Evolutionary conservation across 2,797 vertebrate genomes (phyloP).

Genomic region (Glyptemys insculpta): DNA sequence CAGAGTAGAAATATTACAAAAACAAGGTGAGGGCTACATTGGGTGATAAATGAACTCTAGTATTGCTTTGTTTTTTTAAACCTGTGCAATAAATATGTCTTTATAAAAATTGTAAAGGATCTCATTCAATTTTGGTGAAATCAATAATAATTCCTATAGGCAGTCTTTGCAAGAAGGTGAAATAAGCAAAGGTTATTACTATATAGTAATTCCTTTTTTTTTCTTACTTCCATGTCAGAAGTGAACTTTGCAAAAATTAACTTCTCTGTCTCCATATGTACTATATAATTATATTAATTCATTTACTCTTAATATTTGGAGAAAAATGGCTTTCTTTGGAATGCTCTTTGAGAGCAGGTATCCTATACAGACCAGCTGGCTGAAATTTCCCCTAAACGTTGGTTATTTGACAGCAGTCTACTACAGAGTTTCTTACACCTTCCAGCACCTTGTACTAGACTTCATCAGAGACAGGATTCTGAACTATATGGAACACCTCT

Average conservation of each 20-base stretch:
- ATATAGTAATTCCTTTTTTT: background rate
- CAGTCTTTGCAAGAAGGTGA: background rate
- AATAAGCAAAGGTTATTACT: background rate
- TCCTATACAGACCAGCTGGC: background rate
- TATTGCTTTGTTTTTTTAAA: background rate
- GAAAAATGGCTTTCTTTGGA: background rate
- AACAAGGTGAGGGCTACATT: background rate
- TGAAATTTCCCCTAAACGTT: background rate
- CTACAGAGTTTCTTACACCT: too few species aligned
- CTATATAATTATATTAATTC: background rate
- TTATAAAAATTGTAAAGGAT: background rate
- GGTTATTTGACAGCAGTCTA: too few species aligned
- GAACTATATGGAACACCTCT: too few species aligned
- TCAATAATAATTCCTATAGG: background rate
- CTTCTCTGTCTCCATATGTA: background rate
- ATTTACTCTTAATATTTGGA: background rate
- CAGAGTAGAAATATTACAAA: background rate
- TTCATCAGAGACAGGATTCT: too few species aligned
- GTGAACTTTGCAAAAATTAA: background rate
- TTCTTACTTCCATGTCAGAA: background rate
- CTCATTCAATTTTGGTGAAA: background rate
- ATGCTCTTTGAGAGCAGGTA: background rate
- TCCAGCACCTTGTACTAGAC: too few species aligned
- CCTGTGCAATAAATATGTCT: background rate
- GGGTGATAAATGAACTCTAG: background rate